phyloP scores from a whole-genome alignment of 2,888 invertebrate genomes.

The Drosophila pseudotakahashii region DNA sequence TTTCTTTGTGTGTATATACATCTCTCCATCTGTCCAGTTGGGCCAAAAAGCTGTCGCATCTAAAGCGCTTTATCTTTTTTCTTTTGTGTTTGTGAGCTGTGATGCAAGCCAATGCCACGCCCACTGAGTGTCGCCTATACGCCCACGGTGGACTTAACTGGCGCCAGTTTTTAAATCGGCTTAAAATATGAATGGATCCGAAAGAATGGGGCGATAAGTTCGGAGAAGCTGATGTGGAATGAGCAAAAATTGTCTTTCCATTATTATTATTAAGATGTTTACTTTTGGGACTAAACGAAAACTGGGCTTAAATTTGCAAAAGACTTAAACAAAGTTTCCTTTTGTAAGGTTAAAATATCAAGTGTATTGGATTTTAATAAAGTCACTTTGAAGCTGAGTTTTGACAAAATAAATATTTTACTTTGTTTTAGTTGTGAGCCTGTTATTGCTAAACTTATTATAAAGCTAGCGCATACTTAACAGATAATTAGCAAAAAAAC shows the following conservation, averaged over 20 bases:
- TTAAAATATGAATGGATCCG: slow-evolving; percentile 60
- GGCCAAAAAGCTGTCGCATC: slow-evolving; percentile 44
- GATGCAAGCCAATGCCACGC: slow-evolving; percentile 53
- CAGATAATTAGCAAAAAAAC: neutral
- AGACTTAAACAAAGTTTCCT: slow-evolving; percentile 11
- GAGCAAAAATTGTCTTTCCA: slow-evolving; percentile 56
- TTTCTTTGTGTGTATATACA: neutral
- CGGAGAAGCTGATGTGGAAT: slow-evolving; percentile 37
- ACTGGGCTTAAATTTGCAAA: slow-evolving; percentile 42
- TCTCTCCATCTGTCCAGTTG: slow-evolving; percentile 38
- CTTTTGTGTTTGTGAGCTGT: slow-evolving; percentile 31
- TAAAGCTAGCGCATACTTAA: neutral
- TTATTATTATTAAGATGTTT: slow-evolving; percentile 74
- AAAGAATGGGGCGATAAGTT: slow-evolving; percentile 15
- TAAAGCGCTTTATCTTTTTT: slow-evolving; percentile 37
- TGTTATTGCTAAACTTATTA: neutral
- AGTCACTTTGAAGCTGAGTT: neutral
- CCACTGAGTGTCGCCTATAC: slow-evolving; percentile 17
- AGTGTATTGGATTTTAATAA: neutral
- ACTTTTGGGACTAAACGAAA: slow-evolving; percentile 47
- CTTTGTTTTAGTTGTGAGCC: neutral
- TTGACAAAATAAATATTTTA: neutral
- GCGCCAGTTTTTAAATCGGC: slow-evolving; percentile 77
- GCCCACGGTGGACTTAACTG: slow-evolving; percentile 44
- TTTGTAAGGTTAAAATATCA: neutral